Conservation (phyloP, 2,888 invertebrate genomes). For the Drosophila seclusa region DNA sequence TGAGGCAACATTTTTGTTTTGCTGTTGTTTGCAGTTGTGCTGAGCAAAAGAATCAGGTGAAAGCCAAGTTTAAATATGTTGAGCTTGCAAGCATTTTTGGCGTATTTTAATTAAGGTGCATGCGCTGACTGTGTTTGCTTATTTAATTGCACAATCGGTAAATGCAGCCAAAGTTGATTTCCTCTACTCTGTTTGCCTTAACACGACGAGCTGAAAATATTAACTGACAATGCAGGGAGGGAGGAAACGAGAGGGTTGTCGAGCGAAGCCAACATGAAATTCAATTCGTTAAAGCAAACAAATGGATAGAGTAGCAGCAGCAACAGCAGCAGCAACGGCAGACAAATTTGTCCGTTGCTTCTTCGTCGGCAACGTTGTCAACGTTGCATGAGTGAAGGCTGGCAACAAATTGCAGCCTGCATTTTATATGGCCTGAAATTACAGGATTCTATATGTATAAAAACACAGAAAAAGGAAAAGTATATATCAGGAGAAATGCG, state of each 20-base stretch:
- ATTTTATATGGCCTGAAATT: slow-evolving; percentile 75
- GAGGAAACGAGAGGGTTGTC: neutral
- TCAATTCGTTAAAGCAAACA: slow-evolving; percentile 78
- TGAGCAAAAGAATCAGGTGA: slow-evolving; percentile 25
- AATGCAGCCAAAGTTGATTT: slow-evolving; percentile 63
- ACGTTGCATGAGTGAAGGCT: slow-evolving; percentile 41
- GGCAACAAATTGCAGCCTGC: slow-evolving; percentile 71
- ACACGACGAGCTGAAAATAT: slow-evolving; percentile 72
- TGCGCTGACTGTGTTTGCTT: slow-evolving; percentile 65
- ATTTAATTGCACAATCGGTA: slow-evolving; percentile 78
- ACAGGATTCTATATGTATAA: slow-evolving; percentile 51
- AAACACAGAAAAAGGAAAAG: neutral
- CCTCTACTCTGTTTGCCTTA: slow-evolving; percentile 57
- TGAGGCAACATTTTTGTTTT: slow-evolving; percentile 29
- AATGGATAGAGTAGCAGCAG: slow-evolving; percentile 34
- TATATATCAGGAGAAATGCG: slow-evolving; percentile 30
- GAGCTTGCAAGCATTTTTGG: slow-evolving; percentile 50
- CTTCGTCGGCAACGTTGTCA: slow-evolving; percentile 47
- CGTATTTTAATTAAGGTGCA: slow-evolving; percentile 71
- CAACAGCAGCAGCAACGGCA: slow-evolving; percentile 11
- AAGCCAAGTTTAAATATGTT: slow-evolving; percentile 49
- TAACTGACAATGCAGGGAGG: slow-evolving; percentile 42
- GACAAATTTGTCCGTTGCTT: slow-evolving; percentile 61
- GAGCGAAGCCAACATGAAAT: slow-evolving; percentile 61
- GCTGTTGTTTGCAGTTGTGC: slow-evolving; percentile 7